These are phyloP conservation scores for Chelonoidis abingdonii DNA, from an alignment of 2,113 vertebrate genomes.

Conservation along the genomic window DNA sequence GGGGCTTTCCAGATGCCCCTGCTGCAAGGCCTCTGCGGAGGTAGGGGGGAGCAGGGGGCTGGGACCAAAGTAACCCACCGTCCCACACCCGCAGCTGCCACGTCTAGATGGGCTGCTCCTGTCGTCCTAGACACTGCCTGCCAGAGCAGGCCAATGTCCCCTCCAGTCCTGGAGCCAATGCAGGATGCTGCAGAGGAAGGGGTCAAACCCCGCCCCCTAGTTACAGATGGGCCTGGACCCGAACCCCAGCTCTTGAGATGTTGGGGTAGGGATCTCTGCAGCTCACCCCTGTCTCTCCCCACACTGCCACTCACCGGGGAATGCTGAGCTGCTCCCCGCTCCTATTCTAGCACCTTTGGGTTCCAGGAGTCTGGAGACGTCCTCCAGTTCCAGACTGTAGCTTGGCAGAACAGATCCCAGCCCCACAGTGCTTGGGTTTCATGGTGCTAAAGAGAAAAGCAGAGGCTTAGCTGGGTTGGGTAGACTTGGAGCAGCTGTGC, in stretches of 20 bases:
- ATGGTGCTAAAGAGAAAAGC: background rate
- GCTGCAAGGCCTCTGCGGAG: background rate
- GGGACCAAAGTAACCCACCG: background rate
- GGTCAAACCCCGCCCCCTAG: background rate
- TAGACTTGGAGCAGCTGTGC: background rate
- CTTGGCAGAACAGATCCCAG: background rate
- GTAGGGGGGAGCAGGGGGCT: background rate
- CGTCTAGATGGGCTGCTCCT: background rate
- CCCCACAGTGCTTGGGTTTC: background rate
- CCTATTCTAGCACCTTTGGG: fast-evolving
- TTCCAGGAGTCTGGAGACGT: background rate
- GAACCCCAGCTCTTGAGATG: background rate
- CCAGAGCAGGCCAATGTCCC: background rate
- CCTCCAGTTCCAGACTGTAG: background rate
- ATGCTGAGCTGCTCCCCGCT: background rate
- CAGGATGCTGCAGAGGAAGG: background rate
- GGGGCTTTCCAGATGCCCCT: constrained; percentile 49
- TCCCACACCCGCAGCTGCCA: background rate
- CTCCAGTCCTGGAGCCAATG: background rate
- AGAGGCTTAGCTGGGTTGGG: background rate
- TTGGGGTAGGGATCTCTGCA: background rate
- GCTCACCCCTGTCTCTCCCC: background rate
- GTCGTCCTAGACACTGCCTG: background rate
- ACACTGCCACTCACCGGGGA: background rate
- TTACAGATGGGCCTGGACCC: background rate